These are phyloP conservation scores for Streblospio benedicti DNA, from an alignment of 1,140 invertebrate genomes.

Conservation along the genomic window DNA sequence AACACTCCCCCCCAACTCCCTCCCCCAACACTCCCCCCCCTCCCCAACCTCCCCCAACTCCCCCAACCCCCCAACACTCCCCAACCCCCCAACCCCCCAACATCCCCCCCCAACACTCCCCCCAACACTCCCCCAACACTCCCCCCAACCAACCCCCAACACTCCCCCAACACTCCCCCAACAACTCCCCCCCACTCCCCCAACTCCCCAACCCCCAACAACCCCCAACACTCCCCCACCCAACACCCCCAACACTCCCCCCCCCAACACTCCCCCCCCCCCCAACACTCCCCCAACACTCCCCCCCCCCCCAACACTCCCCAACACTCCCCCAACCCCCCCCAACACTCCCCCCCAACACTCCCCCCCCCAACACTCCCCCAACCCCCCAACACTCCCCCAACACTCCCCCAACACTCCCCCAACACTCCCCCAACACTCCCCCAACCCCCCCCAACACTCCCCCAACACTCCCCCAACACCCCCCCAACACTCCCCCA, in stretches of 20 bases:
- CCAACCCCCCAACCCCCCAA: background rate
- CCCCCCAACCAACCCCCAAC: background rate
- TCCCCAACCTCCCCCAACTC: background rate
- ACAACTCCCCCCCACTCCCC: background rate
- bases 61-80: background rate
- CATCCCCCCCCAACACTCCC: background rate
- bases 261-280: no score
- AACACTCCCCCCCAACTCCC: background rate
- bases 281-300: no score
- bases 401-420: background rate
- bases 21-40: background rate
- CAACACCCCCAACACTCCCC: background rate
- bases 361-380: background rate
- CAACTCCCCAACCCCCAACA: background rate
- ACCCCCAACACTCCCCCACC: background rate
- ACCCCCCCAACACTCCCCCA: background rate
- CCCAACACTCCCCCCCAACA: background rate
- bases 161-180: background rate
- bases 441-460: background rate
- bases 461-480: background rate
- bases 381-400: background rate
- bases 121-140: background rate
- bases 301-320: no score
- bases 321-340: background rate
- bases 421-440: background rate